phyloP scores from a whole-genome alignment of 92 coral and sea anemone genomes.

The Epizoanthus illoricatus region DNA sequence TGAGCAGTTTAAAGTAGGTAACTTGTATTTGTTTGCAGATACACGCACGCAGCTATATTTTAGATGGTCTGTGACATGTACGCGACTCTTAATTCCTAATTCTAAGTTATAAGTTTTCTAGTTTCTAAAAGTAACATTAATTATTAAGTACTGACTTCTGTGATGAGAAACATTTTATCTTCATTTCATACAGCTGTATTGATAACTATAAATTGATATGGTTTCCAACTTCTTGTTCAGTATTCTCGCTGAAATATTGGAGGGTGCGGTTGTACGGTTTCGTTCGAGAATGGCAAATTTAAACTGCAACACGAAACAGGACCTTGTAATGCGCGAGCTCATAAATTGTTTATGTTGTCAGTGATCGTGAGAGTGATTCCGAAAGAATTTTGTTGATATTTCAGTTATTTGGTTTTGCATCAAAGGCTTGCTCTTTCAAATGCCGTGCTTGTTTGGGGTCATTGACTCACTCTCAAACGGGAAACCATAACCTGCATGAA shows the following conservation, averaged over 20 bases:
- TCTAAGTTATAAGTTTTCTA: too few species aligned
- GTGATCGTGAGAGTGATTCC: too few species aligned
- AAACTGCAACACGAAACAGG: not conserved
- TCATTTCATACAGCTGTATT: too few species aligned
- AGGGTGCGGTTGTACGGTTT: not conserved
- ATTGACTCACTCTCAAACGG: not conserved
- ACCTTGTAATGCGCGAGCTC: not conserved
- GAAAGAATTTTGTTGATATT: not conserved
- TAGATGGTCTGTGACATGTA: too few species aligned
- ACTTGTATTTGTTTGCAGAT: too few species aligned
- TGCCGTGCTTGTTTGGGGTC: not conserved
- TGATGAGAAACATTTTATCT: too few species aligned
- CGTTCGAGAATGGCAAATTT: not conserved
- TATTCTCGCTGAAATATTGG: not conserved
- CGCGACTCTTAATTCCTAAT: too few species aligned
- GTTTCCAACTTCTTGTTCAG: not conserved
- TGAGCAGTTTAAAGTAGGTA: conserved; percentile 65
- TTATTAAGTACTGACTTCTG: too few species aligned
- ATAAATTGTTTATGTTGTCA: not conserved
- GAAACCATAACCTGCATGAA: not conserved
- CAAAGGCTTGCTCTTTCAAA: not conserved
- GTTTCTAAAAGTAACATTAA: too few species aligned
- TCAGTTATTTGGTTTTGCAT: not conserved
- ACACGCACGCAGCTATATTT: too few species aligned
- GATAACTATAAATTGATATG: not conserved